Evolutionary conservation across 2,888 invertebrate species (phyloP).

Genomic region (Muschampia plurimacula): DNA sequence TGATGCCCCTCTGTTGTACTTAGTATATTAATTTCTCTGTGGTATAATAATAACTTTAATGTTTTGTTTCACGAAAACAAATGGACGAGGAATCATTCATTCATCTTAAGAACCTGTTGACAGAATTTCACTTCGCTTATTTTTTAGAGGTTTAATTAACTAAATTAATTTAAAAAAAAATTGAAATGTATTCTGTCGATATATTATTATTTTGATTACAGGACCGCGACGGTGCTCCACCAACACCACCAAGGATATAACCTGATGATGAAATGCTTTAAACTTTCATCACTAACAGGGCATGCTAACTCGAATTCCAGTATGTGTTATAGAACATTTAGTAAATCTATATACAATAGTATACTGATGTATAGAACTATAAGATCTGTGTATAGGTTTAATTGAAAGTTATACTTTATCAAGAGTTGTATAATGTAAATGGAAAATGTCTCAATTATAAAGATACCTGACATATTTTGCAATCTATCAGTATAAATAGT

Average conservation of each 20-base stretch:
- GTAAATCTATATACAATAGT: constrained; percentile 45
- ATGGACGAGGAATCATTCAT: too few species aligned
- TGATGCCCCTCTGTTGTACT: too few species aligned
- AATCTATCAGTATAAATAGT: neutral
- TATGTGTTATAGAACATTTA: constrained; percentile 48
- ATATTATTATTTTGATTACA: constrained; percentile 43
- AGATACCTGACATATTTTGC: neutral
- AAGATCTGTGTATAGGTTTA: constrained; percentile 47
- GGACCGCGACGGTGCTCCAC: constrained; percentile 80
- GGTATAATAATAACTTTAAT: too few species aligned
- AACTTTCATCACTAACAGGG: constrained; percentile 42
- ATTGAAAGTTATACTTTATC: constrained; percentile 36
- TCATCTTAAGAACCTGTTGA: too few species aligned
- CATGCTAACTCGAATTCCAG: constrained; percentile 45
- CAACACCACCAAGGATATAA: constrained; percentile 79
- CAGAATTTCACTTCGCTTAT: too few species aligned
- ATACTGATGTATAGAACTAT: constrained; percentile 47
- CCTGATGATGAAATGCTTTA: constrained; percentile 31
- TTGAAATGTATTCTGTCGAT: too few species aligned
- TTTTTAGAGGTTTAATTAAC: too few species aligned
- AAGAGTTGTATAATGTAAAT: constrained; percentile 22
- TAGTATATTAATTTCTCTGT: too few species aligned
- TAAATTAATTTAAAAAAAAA: too few species aligned
- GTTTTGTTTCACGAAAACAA: too few species aligned
- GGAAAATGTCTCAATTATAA: constrained; percentile 18